Percentiles rank a stretch among this genome's conserved stretches.
Conservation (phyloP, 2,113 vertebrate species). For the Gnathonemus longibarbis region DNA sequence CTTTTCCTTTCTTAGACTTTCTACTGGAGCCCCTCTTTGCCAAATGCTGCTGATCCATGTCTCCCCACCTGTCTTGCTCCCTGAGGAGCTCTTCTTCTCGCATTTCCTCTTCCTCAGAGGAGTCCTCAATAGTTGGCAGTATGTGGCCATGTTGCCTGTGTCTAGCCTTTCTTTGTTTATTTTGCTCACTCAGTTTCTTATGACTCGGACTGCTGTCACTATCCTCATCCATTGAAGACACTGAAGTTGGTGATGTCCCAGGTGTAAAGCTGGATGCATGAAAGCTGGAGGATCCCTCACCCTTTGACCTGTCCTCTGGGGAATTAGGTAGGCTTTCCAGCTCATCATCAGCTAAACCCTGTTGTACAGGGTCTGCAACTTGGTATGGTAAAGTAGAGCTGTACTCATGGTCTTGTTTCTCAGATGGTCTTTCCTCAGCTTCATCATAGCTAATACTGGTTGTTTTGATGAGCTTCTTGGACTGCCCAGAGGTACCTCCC, state of each 20-base stretch:
- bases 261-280: constrained; percentile 96
- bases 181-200: constrained; percentile 75
- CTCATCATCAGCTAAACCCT: constrained; percentile 71
- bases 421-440: constrained; percentile 65
- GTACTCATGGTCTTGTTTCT: constrained; percentile 65
- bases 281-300: constrained; percentile 91
- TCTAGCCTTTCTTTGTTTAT: constrained; percentile 89
- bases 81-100: constrained; percentile 86
- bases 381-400: constrained; percentile 42
- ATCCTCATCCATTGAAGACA: constrained; percentile 95
- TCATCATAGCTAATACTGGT: constrained; percentile 76
- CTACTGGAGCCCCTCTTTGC: constrained; percentile 76
- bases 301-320: constrained; percentile 89
- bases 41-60: constrained; percentile 60
- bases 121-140: constrained; percentile 94
- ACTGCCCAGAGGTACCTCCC: constrained; percentile 61
- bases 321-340: constrained; percentile 90
- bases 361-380: constrained; percentile 47
- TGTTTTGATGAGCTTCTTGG: constrained; percentile 68
- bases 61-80: constrained; percentile 88
- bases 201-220: constrained; percentile 94
- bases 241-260: constrained; percentile 90
- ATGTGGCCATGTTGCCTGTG: constrained; percentile 85
- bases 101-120: constrained; percentile 93
- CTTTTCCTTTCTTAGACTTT: constrained; percentile 95